Percentiles rank a stretch among this genome's conserved stretches.
These are phyloP conservation scores for Meta bourneti DNA, from an alignment of 2,888 invertebrate genomes.

Conservation along the genomic window DNA sequence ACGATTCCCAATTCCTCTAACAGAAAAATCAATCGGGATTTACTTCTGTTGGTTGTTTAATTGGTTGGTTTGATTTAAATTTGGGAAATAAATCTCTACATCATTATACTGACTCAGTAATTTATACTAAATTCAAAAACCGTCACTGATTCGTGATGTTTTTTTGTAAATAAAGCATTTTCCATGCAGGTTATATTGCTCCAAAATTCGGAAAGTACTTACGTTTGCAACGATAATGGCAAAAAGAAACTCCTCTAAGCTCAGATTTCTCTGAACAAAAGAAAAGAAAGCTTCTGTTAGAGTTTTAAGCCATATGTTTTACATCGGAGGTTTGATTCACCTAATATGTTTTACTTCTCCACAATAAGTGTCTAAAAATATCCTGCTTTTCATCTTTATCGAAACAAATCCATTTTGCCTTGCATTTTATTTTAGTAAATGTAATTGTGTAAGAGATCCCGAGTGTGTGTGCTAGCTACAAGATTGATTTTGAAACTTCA, in stretches of 20 bases:
- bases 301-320: conserved; percentile 18
- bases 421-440: conserved; percentile 14
- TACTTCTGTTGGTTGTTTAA: too few species aligned
- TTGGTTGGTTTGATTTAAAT: too few species aligned
- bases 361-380: conserved; percentile 12
- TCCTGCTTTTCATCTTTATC: neutral
- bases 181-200: neutral
- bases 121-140: neutral
- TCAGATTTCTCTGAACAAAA: neutral
- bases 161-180: neutral
- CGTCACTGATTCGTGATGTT: neutral
- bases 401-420: conserved; percentile 8
- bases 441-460: conserved; percentile 8
- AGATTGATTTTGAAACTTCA: conserved; percentile 44
- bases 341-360: neutral
- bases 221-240: neutral
- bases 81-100: neutral
- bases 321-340: neutral
- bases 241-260: neutral
- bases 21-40: too few species aligned
- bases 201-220: neutral
- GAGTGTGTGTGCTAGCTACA: neutral
- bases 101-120: neutral
- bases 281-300: neutral
- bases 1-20: too few species aligned